phyloP scores from a whole-genome alignment of 2,888 invertebrate species.

The Volucella inanis region DNA sequence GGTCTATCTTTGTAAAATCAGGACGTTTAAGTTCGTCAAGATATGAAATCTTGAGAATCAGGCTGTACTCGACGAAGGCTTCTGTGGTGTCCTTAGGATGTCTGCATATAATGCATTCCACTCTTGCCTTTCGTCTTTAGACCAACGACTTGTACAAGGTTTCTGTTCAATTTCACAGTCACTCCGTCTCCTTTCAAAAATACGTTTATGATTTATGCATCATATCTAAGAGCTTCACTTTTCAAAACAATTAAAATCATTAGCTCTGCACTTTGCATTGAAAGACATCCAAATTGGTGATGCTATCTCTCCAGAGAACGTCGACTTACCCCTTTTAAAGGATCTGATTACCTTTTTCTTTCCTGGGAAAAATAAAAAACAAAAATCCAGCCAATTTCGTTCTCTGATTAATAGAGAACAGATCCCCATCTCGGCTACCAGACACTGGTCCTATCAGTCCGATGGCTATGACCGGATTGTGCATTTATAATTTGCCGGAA shows the following conservation, averaged over 20 bases:
- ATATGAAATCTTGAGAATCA: too few relatives aligned
- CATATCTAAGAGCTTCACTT: conserved; percentile 57
- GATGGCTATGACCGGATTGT: conserved; percentile 62
- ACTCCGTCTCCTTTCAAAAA: neutral
- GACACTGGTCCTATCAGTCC: conserved; percentile 24
- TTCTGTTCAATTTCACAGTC: too few relatives aligned
- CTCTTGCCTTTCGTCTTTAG: too few relatives aligned
- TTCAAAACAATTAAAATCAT: conserved; percentile 63
- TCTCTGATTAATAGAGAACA: conserved; percentile 49
- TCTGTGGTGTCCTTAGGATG: too few relatives aligned
- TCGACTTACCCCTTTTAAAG: conserved; percentile 54
- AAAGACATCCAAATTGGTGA: conserved; percentile 21
- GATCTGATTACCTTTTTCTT: conserved; percentile 36
- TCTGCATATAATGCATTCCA: too few relatives aligned
- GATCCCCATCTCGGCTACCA: conserved; percentile 17
- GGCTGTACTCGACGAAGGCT: too few relatives aligned
- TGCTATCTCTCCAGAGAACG: conserved; percentile 14
- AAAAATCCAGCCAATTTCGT: conserved; percentile 41
- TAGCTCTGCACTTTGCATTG: conserved; percentile 50
- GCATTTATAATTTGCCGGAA: conserved; percentile 63
- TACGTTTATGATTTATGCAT: conserved; percentile 58
- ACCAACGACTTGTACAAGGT: too few relatives aligned
- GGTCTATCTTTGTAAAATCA: too few relatives aligned
- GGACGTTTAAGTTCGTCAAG: too few relatives aligned
- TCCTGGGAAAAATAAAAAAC: conserved; percentile 22